Evolutionary conservation across 2,113 vertebrate species (phyloP).

Genomic region (Salvelinus namaycush): DNA sequence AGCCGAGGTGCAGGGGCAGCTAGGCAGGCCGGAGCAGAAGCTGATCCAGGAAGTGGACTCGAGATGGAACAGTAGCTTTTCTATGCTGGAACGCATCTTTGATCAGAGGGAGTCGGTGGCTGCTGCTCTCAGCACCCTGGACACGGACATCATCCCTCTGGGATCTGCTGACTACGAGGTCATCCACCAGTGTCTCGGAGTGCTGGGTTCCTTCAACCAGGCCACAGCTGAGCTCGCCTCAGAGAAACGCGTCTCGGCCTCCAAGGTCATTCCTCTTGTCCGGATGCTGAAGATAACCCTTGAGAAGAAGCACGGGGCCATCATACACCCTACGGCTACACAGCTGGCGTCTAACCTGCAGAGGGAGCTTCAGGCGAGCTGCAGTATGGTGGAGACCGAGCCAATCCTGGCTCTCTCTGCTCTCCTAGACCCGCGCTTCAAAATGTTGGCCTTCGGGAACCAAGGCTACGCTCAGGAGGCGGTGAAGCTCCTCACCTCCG

Average conservation of each 20-base stretch:
- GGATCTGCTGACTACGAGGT: constrained; percentile 15
- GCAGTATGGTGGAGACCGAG: constrained; percentile 1
- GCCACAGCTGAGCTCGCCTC: constrained; percentile 25
- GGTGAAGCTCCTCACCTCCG: constrained; percentile 13
- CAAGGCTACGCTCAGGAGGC: neutral
- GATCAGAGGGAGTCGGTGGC: constrained; percentile 14
- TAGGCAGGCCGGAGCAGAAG: constrained; percentile 9
- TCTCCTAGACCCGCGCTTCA: constrained; percentile 19
- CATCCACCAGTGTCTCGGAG: constrained; percentile 12
- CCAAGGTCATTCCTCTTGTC: constrained; percentile 13
- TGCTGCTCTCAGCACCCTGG: constrained; percentile 17
- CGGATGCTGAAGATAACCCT: constrained; percentile 6
- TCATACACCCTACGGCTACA: neutral
- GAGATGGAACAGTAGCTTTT: constrained; percentile 27
- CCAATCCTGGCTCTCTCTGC: neutral
- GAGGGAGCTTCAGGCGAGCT: neutral
- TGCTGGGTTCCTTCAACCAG: constrained; percentile 19
- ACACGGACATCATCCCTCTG: constrained; percentile 22
- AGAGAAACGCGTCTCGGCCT: constrained; percentile 25
- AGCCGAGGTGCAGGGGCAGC: constrained; percentile 3
- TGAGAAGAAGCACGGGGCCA: neutral
- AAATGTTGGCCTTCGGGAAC: constrained; percentile 16
- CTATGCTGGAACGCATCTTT: constrained; percentile 22
- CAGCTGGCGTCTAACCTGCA: neutral
- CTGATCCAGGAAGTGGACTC: constrained; percentile 22